Percentiles rank a stretch among this genome's conserved stretches.
These are phyloP conservation scores for Enteromius radiatus DNA, from an alignment of 2,797 vertebrate species.

Conservation along the genomic window DNA sequence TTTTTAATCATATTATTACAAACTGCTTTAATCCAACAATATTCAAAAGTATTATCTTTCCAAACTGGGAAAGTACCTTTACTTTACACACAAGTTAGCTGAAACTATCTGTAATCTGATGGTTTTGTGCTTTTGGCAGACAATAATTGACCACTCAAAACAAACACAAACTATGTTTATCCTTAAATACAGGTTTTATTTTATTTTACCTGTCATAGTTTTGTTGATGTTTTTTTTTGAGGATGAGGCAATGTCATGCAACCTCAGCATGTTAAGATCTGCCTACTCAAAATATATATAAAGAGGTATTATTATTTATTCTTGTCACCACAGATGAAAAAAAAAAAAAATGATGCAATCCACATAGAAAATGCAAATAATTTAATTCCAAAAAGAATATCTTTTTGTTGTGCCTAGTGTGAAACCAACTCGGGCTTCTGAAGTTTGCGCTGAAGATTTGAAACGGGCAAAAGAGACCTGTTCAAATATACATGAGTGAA, in stretches of 20 bases:
- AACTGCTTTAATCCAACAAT: background rate
- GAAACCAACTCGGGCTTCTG: background rate
- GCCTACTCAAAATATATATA: background rate
- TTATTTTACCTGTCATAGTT: background rate
- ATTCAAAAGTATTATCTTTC: background rate
- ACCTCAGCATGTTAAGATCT: background rate
- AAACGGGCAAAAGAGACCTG: conserved; percentile 30
- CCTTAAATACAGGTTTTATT: background rate
- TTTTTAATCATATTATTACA: background rate
- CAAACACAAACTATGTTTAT: background rate
- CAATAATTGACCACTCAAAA: background rate
- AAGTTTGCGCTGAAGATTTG: conserved; percentile 18
- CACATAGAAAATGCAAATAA: background rate
- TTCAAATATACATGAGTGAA: conserved; percentile 57
- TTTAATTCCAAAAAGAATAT: background rate
- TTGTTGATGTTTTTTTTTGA: background rate
- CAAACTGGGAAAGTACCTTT: background rate
- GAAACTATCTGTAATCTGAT: background rate
- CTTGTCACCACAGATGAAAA: background rate
- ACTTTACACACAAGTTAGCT: background rate
- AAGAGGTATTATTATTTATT: background rate
- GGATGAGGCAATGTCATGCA: background rate
- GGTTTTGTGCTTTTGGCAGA: background rate
- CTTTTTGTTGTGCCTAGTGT: background rate
- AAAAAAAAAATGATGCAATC: background rate